A percentile compares a stretch with the other conserved stretches of the same genome.
Conservation (phyloP, 2,113 vertebrate genomes). For the Jacana jacana region DNA sequence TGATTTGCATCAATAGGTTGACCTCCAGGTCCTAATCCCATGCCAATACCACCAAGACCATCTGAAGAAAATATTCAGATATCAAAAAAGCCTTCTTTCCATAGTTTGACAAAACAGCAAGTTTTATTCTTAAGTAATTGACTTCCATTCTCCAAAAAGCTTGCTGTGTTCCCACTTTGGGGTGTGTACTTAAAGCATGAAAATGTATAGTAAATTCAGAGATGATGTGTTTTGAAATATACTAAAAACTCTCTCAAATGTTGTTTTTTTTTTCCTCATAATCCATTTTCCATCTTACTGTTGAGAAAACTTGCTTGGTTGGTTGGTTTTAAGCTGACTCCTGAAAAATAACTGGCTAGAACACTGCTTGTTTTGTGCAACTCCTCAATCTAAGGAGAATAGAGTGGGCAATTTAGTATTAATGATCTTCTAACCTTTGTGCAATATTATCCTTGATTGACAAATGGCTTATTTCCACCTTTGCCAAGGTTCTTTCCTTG, state of each 20-base stretch:
- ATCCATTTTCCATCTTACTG: not conserved
- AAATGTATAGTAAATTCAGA: conserved; percentile 4
- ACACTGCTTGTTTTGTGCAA: conserved; percentile 53
- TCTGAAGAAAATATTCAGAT: conserved; percentile 76
- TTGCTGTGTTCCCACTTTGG: conserved; percentile 60
- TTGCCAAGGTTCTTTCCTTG: not conserved
- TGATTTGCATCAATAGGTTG: conserved; percentile 94
- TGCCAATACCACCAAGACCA: conserved; percentile 94
- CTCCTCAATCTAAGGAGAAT: conserved; percentile 1
- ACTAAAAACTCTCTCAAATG: not conserved
- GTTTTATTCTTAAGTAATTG: conserved; percentile 57
- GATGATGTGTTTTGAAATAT: conserved; percentile 16
- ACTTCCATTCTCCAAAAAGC: conserved; percentile 54
- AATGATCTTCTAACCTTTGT: not conserved
- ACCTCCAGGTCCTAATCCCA: conserved; percentile 95
- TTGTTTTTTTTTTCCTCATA: not conserved
- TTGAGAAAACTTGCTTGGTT: not conserved
- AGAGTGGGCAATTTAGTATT: conserved; percentile 55
- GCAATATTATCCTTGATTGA: not conserved
- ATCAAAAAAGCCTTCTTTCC: conserved; percentile 58
- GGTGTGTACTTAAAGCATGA: conserved; percentile 22
- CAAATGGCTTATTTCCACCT: not conserved
- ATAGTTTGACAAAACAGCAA: conserved; percentile 65
- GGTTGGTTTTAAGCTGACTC: conserved; percentile 56
- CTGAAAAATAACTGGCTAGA: conserved; percentile 67